Percentiles rank a stretch among this genome's conserved stretches.
These are phyloP conservation scores for Sarcophaga bullata DNA, from an alignment of 1,140 invertebrate genomes.

Conservation along the genomic window DNA sequence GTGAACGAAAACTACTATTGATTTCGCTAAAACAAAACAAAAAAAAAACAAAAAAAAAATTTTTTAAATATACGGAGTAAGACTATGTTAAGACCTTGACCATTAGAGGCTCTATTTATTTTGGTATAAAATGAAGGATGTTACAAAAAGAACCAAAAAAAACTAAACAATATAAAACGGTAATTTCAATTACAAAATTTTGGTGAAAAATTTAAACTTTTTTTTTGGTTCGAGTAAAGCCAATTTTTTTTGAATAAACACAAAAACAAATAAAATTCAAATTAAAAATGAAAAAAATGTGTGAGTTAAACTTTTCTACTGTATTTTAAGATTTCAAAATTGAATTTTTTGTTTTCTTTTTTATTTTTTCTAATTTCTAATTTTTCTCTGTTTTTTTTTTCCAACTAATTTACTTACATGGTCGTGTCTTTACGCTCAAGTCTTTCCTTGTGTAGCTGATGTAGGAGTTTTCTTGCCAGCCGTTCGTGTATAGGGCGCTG, in stretches of 20 bases:
- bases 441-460: constrained; percentile 51
- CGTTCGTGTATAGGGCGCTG: constrained; percentile 67
- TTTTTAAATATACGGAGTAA: no score
- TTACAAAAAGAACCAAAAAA: no score
- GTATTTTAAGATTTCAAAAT: constrained; percentile 11
- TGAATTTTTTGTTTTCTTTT: no score
- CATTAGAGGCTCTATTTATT: no score
- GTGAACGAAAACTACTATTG: constrained; percentile 11
- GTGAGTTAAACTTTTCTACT: constrained; percentile 11
- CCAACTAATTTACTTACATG: constrained; percentile 69
- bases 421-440: constrained; percentile 69
- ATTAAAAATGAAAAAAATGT: background rate
- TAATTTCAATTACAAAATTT: background rate
- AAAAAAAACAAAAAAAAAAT: no score
- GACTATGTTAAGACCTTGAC: no score
- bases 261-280: no score
- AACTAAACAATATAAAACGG: no score
- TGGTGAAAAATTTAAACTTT: background rate
- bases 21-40: background rate
- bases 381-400: constrained; percentile 30
- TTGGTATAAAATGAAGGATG: no score
- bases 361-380: constrained; percentile 23
- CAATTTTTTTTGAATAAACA: background rate
- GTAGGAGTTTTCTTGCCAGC: constrained; percentile 62
- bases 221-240: background rate